Evolutionary conservation across 2,113 vertebrate genomes (phyloP).

Genomic region (Proterorhinus semilunaris): DNA sequence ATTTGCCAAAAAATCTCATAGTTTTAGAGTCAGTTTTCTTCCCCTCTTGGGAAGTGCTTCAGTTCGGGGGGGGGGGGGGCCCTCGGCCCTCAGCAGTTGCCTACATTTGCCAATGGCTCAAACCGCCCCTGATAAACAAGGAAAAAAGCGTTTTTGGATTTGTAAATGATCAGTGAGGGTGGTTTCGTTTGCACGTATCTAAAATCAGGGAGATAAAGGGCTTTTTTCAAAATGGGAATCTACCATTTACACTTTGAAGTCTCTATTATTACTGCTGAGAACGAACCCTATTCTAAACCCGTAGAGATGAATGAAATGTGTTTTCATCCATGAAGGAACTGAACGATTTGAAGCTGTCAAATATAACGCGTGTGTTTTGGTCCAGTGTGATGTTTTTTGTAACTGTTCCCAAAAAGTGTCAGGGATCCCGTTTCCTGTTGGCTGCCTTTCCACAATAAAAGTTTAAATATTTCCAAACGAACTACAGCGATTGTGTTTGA

Average conservation of each 20-base stretch:
- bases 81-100: no score
- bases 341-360: background rate
- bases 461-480: background rate
- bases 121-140: no score
- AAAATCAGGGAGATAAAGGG: slow-evolving; percentile 58
- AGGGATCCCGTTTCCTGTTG: slow-evolving; percentile 20
- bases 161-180: background rate
- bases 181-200: background rate
- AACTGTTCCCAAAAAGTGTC: background rate
- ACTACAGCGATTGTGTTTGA: background rate
- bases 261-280: slow-evolving; percentile 8
- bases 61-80: no score
- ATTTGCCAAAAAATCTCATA: no score
- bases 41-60: no score
- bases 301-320: background rate
- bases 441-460: slow-evolving; percentile 35
- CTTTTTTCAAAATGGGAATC: slow-evolving; percentile 50
- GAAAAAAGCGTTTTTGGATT: no score
- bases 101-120: no score
- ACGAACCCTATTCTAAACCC: background rate
- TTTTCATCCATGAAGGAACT: background rate
- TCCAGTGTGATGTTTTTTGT: slow-evolving; percentile 22
- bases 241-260: slow-evolving; percentile 20
- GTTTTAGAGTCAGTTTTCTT: no score
- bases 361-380: slow-evolving; percentile 27